Percentiles rank a stretch among this genome's conserved stretches.
These are phyloP conservation scores for Metallyticus violacea DNA, from an alignment of 2,888 invertebrate genomes.

Conservation along the genomic window DNA sequence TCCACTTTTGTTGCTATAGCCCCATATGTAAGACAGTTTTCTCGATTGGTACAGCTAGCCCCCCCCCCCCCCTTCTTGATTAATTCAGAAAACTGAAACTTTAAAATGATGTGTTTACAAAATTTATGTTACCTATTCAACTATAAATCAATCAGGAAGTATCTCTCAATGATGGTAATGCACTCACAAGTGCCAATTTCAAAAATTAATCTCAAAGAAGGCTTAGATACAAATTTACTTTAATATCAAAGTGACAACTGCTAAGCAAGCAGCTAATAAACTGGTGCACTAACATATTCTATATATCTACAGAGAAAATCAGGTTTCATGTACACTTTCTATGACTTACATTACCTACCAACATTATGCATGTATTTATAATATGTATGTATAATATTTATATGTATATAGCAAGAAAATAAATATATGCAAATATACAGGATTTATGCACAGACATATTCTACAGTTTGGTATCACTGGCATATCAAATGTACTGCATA, in stretches of 20 bases:
- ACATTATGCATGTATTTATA: not conserved
- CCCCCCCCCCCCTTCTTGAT: too few species aligned
- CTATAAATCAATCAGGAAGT: not conserved
- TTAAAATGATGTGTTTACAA: not conserved
- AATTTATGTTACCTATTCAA: too few species aligned
- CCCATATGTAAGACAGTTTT: not conserved
- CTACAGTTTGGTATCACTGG: not conserved
- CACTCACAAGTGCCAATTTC: not conserved
- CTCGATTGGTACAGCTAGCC: not conserved
- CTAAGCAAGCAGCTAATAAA: not conserved
- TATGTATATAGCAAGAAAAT: not conserved
- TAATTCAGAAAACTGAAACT: too few species aligned
- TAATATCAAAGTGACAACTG: not conserved
- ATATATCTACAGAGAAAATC: not conserved
- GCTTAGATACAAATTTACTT: not conserved
- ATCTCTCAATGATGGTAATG: not conserved
- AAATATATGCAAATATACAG: slow-evolving; percentile 6
- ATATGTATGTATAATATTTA: not conserved
- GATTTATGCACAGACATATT: not conserved
- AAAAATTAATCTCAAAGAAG: not conserved
- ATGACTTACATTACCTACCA: not conserved
- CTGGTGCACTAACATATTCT: not conserved
- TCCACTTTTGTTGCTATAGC: not conserved
- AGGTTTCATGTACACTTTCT: not conserved
- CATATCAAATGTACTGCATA: not conserved